A percentile compares a stretch with the other conserved stretches of the same genome.
Evolutionary conservation across 1,140 invertebrate genomes (phyloP).

Genomic region (Heliconius nattereri): DNA sequence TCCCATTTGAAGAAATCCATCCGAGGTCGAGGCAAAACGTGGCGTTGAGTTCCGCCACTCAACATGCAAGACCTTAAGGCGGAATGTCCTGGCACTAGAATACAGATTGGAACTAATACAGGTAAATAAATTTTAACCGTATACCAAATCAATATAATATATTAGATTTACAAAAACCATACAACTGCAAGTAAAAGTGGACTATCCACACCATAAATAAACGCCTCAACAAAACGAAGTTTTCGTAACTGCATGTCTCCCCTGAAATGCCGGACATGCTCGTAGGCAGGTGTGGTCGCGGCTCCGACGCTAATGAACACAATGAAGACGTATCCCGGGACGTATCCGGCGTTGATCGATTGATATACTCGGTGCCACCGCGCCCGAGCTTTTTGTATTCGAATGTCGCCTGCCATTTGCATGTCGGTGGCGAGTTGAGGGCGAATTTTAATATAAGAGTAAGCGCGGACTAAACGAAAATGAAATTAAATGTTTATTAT

Average conservation of each 20-base stretch:
- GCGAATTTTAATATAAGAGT: slow-evolving; percentile 41
- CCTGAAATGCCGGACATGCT: slow-evolving; percentile 65
- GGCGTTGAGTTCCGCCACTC: too few species aligned
- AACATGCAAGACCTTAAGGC: too few species aligned
- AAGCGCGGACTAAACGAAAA: background rate
- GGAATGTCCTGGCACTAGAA: too few species aligned
- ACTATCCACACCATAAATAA: slow-evolving; percentile 25
- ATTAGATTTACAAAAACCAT: background rate
- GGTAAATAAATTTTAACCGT: background rate
- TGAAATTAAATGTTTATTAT: too few species aligned
- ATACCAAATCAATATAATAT: background rate
- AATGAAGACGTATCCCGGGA: slow-evolving; percentile 78
- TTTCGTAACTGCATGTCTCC: slow-evolving; percentile 40
- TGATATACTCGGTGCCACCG: slow-evolving; percentile 79
- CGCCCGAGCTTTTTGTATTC: slow-evolving; percentile 78
- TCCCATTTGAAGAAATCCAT: too few species aligned
- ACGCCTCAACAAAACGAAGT: slow-evolving; percentile 34
- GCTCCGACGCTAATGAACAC: slow-evolving; percentile 77
- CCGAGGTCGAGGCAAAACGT: too few species aligned
- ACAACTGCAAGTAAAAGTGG: slow-evolving; percentile 24
- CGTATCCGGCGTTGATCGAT: slow-evolving; percentile 80
- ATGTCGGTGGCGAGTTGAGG: slow-evolving; percentile 66
- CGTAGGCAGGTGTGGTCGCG: slow-evolving; percentile 67
- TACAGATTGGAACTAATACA: too few species aligned
- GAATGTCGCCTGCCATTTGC: slow-evolving; percentile 75